Evolutionary conservation across 2,797 vertebrate genomes (phyloP).

Genomic region (Poecilia wingei): DNA sequence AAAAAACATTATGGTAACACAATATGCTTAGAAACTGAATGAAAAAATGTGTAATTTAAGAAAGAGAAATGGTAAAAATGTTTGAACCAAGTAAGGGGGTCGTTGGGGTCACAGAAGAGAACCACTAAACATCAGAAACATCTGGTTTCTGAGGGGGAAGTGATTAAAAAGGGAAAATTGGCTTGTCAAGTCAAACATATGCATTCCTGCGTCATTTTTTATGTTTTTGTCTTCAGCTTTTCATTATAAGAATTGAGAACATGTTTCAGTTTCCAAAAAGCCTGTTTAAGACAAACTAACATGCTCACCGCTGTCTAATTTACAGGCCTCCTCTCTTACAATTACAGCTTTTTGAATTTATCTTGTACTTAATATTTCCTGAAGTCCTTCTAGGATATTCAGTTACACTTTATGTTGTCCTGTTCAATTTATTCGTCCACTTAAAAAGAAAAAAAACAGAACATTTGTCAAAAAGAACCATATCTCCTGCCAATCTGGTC

Average conservation of each 20-base stretch:
- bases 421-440: not conserved
- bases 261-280: not conserved
- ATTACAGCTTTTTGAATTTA: not conserved
- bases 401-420: not conserved
- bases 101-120: not conserved
- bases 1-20: not conserved
- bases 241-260: not conserved
- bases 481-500: not conserved
- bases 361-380: not conserved
- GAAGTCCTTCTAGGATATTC: not conserved
- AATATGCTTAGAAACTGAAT: not conserved
- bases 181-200: not conserved
- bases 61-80: slow-evolving; percentile 22
- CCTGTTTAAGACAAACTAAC: not conserved
- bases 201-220: not conserved
- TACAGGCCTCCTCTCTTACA: not conserved
- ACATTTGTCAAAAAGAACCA: not conserved
- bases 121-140: not conserved
- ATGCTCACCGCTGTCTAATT: not conserved
- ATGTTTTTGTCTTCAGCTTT: not conserved
- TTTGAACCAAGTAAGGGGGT: slow-evolving; percentile 5
- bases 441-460: not conserved
- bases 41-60: not conserved
- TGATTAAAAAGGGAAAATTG: not conserved
- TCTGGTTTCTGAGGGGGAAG: not conserved